Conservation (phyloP, 1,140 invertebrate species). For the Neodiprion virginianus region DNA sequence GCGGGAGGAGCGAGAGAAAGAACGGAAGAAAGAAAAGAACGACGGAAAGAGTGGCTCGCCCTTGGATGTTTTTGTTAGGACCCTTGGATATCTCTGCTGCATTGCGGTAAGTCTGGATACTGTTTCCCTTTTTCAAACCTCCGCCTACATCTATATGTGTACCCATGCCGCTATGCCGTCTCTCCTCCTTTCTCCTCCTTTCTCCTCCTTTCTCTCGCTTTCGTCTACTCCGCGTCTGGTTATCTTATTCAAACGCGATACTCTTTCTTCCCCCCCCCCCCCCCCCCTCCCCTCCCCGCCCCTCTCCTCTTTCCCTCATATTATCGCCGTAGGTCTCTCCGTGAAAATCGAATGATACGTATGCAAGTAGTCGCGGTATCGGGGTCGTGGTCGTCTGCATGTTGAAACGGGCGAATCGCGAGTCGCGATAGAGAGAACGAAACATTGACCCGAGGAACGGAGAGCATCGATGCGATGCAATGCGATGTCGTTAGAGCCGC, state of each 20-base stretch:
- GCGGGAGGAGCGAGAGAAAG: background rate
- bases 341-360: too few relatives aligned
- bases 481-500: too few relatives aligned
- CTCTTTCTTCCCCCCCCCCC: slow-evolving; percentile 18
- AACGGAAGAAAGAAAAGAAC: background rate
- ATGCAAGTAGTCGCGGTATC: too few relatives aligned
- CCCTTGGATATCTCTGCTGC: background rate
- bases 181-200: slow-evolving; percentile 20
- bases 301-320: slow-evolving; percentile 28
- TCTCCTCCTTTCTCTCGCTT: slow-evolving; percentile 3
- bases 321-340: too few relatives aligned
- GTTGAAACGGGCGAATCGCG: too few relatives aligned
- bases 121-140: background rate
- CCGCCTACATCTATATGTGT: slow-evolving; percentile 11
- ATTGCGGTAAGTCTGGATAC: slow-evolving; percentile 4
- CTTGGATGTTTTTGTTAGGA: background rate
- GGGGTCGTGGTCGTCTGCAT: too few relatives aligned
- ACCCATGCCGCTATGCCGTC: slow-evolving; percentile 19
- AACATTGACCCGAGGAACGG: too few relatives aligned
- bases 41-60: background rate
- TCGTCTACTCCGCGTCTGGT: slow-evolving; percentile 2
- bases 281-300: slow-evolving; percentile 29
- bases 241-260: too few relatives aligned
- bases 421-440: too few relatives aligned
- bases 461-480: too few relatives aligned